Evolutionary conservation across 2,113 vertebrate genomes (phyloP).

Genomic region (Rhea americana): DNA sequence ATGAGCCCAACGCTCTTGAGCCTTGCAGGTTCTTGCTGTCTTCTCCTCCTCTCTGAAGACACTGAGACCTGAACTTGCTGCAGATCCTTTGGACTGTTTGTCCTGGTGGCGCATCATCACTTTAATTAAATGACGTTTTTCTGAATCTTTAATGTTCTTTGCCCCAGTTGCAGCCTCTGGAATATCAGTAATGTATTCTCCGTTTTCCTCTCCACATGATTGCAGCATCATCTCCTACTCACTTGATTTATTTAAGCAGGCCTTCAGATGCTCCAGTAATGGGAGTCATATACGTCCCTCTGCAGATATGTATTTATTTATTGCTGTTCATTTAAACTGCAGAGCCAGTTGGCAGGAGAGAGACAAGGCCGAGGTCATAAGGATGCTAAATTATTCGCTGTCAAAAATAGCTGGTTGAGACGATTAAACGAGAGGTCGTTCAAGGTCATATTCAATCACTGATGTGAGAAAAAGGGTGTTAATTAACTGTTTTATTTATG

Average conservation of each 20-base stretch:
- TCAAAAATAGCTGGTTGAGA: conserved; percentile 58
- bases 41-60: neutral
- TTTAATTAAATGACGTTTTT: neutral
- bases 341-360: conserved; percentile 57
- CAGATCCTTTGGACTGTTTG: neutral
- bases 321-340: conserved; percentile 56
- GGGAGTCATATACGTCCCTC: conserved; percentile 60
- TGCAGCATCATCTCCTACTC: conserved; percentile 61
- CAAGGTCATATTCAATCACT: conserved; percentile 39
- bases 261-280: conserved; percentile 65
- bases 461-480: neutral
- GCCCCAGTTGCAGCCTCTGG: neutral
- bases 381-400: conserved; percentile 45
- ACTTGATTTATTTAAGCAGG: conserved; percentile 66
- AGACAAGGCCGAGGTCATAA: conserved; percentile 47
- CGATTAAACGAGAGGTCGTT: conserved; percentile 40
- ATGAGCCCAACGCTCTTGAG: neutral
- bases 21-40: neutral
- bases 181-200: conserved; percentile 53
- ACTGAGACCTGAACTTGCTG: neutral
- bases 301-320: conserved; percentile 71
- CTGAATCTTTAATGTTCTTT: neutral
- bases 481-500: conserved; percentile 44
- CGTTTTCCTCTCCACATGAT: conserved; percentile 50
- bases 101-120: neutral